Evolutionary conservation across 2,797 vertebrate genomes (phyloP).

Genomic region (Amphiprion clarkii): DNA sequence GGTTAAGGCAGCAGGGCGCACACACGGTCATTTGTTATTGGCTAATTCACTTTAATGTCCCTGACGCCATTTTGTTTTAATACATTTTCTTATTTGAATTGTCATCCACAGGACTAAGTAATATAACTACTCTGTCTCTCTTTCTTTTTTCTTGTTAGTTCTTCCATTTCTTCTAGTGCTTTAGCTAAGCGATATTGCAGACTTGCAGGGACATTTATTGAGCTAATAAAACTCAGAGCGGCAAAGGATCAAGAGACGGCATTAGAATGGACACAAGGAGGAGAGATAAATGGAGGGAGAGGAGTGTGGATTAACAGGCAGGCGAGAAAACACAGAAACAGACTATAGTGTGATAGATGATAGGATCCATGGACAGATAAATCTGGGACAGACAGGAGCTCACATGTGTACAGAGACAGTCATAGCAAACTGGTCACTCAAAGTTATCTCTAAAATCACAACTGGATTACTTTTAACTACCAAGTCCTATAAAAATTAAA

Average conservation of each 20-base stretch:
- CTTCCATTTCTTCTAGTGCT: slow-evolving; percentile 60
- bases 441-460: slow-evolving; percentile 8
- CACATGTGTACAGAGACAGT: neutral
- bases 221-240: slow-evolving; percentile 81
- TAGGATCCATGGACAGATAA: slow-evolving; percentile 23
- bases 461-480: slow-evolving; percentile 11
- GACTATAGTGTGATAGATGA: slow-evolving; percentile 22
- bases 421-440: neutral
- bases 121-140: slow-evolving; percentile 42
- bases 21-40: slow-evolving; percentile 85
- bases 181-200: slow-evolving; percentile 71
- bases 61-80: slow-evolving; percentile 83
- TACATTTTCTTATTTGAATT: slow-evolving; percentile 75
- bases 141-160: slow-evolving; percentile 38
- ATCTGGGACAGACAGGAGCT: slow-evolving; percentile 20
- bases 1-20: slow-evolving; percentile 72
- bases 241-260: slow-evolving; percentile 72
- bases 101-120: slow-evolving; percentile 56
- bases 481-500: neutral
- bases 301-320: slow-evolving; percentile 49
- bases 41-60: slow-evolving; percentile 87
- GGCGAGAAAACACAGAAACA: slow-evolving; percentile 44
- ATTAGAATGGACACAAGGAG: slow-evolving; percentile 51
- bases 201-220: slow-evolving; percentile 85
- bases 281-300: slow-evolving; percentile 50